These are phyloP conservation scores for Pardosa pseudoannulata DNA, from an alignment of 2,888 invertebrate genomes.

Conservation along the genomic window DNA sequence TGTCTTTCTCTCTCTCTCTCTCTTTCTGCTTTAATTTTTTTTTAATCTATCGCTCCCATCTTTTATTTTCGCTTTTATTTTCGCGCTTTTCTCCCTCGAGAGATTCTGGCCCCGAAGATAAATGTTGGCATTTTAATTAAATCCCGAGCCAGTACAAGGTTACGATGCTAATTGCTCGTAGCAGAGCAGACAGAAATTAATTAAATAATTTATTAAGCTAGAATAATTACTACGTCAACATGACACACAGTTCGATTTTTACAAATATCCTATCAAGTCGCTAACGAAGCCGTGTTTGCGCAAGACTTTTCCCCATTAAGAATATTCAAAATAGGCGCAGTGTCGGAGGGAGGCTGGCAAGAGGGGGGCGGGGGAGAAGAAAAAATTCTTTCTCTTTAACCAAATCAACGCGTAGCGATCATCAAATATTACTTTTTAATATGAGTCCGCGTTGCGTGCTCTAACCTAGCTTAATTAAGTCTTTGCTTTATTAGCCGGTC, in stretches of 20 bases:
- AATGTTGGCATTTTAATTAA: conserved; percentile 72
- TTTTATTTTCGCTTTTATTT: conserved; percentile 9
- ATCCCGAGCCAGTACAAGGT: conserved; percentile 39
- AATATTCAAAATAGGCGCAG: conserved; percentile 68
- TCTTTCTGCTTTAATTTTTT: too few species aligned
- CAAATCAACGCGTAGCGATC: conserved; percentile 69
- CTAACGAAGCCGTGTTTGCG: conserved; percentile 67
- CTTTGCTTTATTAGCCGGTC: conserved; percentile 71
- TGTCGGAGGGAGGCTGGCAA: conserved; percentile 15
- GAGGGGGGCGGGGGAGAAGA: conserved; percentile 26
- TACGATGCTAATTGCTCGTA: conserved; percentile 66
- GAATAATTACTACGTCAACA: conserved; percentile 71
- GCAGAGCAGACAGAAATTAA: conserved; percentile 68
- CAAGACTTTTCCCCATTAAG: conserved; percentile 61
- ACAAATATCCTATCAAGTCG: conserved; percentile 70
- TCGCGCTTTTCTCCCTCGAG: neutral
- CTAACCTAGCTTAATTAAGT: conserved; percentile 69
- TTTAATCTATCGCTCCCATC: too few species aligned
- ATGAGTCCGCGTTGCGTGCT: conserved; percentile 56
- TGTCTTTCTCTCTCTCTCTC: too few species aligned
- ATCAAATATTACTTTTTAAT: conserved; percentile 72
- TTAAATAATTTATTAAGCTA: conserved; percentile 73
- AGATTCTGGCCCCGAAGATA: conserved; percentile 46
- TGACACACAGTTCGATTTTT: conserved; percentile 68
- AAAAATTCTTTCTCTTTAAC: conserved; percentile 37